phyloP scores from a whole-genome alignment of 2,113 vertebrate genomes.

The Apistogramma diplotaenia region DNA sequence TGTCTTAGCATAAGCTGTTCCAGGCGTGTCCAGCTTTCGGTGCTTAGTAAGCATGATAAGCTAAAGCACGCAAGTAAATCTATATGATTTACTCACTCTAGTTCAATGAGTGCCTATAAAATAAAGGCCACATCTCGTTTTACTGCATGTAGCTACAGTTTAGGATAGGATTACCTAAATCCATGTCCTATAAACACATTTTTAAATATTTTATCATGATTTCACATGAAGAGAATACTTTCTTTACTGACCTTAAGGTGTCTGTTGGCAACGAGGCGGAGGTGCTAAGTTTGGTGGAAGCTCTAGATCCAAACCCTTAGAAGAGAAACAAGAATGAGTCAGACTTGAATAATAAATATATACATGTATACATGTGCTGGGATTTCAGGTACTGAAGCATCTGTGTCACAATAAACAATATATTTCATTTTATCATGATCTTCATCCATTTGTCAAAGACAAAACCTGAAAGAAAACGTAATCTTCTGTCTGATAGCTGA shows the following conservation, averaged over 20 bases:
- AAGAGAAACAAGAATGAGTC: conserved; percentile 15
- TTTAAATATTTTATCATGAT: background rate
- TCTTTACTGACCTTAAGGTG: conserved; percentile 79
- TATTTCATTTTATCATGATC: background rate
- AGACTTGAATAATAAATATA: background rate
- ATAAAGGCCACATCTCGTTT: background rate
- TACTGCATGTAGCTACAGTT: background rate
- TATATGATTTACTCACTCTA: conserved; percentile 5
- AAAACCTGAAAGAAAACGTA: background rate
- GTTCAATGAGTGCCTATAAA: background rate
- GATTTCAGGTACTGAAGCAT: background rate
- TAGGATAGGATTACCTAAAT: background rate
- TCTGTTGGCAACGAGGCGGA: conserved; percentile 79
- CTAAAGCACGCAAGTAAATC: conserved; percentile 19
- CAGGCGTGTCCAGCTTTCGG: conserved; percentile 47
- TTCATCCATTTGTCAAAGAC: background rate
- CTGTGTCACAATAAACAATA: background rate
- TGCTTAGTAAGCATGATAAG: conserved; percentile 33
- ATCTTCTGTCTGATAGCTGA: background rate
- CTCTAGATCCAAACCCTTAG: conserved; percentile 81
- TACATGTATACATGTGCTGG: background rate
- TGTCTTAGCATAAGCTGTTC: conserved; percentile 53
- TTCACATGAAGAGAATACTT: background rate
- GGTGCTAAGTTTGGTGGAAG: conserved; percentile 77
- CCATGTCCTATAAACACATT: background rate